Evolutionary conservation across 2,797 vertebrate genomes (phyloP).

Genomic region (Gastrophryne carolinensis): DNA sequence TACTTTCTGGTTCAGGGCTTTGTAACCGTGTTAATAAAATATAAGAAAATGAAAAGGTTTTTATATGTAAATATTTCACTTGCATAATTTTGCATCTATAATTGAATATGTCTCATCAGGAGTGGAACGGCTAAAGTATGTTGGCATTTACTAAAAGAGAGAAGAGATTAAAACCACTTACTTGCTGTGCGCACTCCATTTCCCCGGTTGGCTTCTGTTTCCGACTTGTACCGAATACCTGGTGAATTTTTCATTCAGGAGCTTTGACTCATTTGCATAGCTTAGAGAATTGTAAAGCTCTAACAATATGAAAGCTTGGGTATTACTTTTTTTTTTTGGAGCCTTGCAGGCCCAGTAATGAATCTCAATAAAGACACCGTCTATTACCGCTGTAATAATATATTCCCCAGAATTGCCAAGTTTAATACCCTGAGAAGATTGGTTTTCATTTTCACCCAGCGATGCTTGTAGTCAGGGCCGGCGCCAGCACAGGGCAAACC

Average conservation of each 20-base stretch:
- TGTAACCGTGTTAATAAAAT: not conserved
- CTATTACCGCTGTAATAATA: not conserved
- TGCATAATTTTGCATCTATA: conserved; percentile 31
- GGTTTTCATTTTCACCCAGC: not conserved
- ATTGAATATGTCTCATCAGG: not conserved
- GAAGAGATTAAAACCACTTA: conserved; percentile 15
- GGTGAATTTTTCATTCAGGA: conserved; percentile 10
- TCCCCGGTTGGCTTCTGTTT: not conserved
- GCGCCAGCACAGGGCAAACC: no score
- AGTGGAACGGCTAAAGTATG: not conserved
- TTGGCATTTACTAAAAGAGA: not conserved
- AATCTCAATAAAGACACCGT: not conserved
- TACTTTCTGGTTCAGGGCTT: not conserved
- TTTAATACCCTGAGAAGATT: not conserved
- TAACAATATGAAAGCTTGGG: conserved; percentile 12
- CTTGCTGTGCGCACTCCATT: not conserved
- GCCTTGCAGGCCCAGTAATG: conserved; percentile 6
- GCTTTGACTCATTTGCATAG: conserved; percentile 21
- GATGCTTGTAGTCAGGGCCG: not conserved
- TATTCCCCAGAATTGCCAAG: not conserved
- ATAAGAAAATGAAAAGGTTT: not conserved
- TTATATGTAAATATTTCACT: conserved; percentile 30
- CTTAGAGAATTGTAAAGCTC: conserved; percentile 2
- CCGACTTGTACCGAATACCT: not conserved
- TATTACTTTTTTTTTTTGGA: not conserved